Base-by-base conservation (phyloP, 2,888 invertebrate species). In the Trisateles emortualis region DNA sequence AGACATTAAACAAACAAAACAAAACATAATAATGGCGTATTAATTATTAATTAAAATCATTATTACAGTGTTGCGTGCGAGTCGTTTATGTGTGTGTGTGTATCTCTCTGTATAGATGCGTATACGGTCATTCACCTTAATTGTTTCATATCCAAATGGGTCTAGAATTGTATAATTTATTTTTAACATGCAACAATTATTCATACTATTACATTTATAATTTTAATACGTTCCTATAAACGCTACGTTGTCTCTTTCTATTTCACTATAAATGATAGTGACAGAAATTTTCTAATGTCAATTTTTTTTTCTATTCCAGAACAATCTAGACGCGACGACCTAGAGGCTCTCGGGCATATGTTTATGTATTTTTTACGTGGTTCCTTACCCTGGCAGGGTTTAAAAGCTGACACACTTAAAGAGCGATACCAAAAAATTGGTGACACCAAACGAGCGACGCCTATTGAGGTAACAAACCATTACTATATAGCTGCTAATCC, bases 301-400 rank as follows among this genome's bases (percentile, higher is more conserved):
- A 48, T 60, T 54, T 39, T 41, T 54, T 53, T 69, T 51, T 53
- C 58, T 59, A 59, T 87, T 89, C 60, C 93, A 97, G 99, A 99
- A 94, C 99, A 99, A 96, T 99, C 99, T 85, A 96, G 99, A 89
- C 95, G 99, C 88, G 99, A 99, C 94, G 99, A 99, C 94, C 94
- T 99, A 90, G 99, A 99, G 94, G 99, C 99, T 65, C 95, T 99
- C 84, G 99, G 99, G 71, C 99, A 99, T 94, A 99, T 99, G 99
- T 99, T 99, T 94, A 99, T 99, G 99, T 99, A 99, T 95, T 99
- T 99, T 94, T 95, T 99, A 92, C 96, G 99, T 80, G 99, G 99
- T 81, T 99, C 98, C 91, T 95, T 99, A 92, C 99, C 99, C 76
- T 99, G 99, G 99, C 99, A 99, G 94, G 99, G 99, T 80, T 95